These are phyloP conservation scores for Ictalurus punctatus DNA, from an alignment of 2,113 vertebrate genomes.

Conservation along the genomic window DNA sequence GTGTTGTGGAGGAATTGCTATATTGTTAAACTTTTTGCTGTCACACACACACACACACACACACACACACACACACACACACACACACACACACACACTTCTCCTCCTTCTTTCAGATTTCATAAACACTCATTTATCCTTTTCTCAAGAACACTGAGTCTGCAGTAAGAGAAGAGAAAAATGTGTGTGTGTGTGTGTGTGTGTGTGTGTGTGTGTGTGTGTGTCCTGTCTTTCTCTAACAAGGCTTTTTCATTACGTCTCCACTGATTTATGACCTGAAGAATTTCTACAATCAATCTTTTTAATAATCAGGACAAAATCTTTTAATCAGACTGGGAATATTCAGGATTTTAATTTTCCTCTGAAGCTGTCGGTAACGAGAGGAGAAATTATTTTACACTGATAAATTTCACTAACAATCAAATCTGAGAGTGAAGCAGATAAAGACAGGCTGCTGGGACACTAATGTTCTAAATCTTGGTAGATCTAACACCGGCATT, in stretches of 20 bases:
- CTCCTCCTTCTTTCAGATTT: background rate
- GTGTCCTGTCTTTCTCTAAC: background rate
- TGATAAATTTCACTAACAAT: too few species aligned
- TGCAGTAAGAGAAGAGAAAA: background rate
- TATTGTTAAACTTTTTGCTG: background rate
- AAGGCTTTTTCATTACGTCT: constrained; percentile 23
- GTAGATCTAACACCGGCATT: background rate
- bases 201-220: background rate
- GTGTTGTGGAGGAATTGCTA: background rate
- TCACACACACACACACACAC: too few species aligned
- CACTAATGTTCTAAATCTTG: background rate
- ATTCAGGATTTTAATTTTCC: background rate
- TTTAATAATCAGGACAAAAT: background rate
- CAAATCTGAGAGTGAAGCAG: too few species aligned
- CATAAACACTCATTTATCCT: background rate
- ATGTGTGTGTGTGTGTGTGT: background rate
- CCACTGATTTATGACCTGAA: constrained; percentile 28
- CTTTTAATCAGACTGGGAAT: constrained; percentile 17
- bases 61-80: too few species aligned
- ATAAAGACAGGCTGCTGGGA: too few species aligned
- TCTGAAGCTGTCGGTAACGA: background rate
- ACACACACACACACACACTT: too few species aligned
- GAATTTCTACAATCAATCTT: constrained; percentile 10
- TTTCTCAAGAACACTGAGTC: background rate
- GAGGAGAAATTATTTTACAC: too few species aligned